phyloP scores from a whole-genome alignment of 2,113 vertebrate species.

The Prunella fulvescens region DNA sequence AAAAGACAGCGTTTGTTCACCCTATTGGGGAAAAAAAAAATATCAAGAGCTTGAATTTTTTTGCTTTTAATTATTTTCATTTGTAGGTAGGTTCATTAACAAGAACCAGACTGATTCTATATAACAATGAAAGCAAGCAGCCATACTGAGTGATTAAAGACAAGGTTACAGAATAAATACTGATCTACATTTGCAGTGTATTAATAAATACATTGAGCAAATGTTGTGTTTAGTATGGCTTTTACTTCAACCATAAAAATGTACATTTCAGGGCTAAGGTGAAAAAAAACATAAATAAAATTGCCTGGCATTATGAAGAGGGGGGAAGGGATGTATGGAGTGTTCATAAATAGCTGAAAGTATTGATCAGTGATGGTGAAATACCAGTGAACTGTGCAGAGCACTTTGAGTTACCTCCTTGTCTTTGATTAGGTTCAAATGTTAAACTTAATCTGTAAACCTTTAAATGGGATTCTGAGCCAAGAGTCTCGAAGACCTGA shows the following conservation, averaged over 20 bases:
- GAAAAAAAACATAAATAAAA: slow-evolving; percentile 40
- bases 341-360: slow-evolving; percentile 39
- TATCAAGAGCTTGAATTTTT: background rate
- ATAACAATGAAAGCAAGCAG: background rate
- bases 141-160: background rate
- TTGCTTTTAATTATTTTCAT: slow-evolving; percentile 11
- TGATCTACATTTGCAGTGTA: background rate
- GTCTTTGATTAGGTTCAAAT: slow-evolving; percentile 62
- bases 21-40: background rate
- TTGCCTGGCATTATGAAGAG: background rate
- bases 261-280: background rate
- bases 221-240: background rate
- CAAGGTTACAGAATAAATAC: background rate
- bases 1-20: background rate
- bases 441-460: slow-evolving; percentile 68
- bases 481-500: slow-evolving; percentile 4
- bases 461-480: slow-evolving; percentile 49
- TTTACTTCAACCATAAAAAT: background rate
- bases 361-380: slow-evolving; percentile 35
- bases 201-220: background rate
- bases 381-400: slow-evolving; percentile 29
- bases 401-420: slow-evolving; percentile 42
- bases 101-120: background rate
- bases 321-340: background rate
- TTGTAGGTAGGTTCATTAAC: background rate